A percentile compares a stretch with the other conserved stretches of the same genome.
Conservation (phyloP, 2,888 invertebrate genomes). For the Coremacera marginata region DNA sequence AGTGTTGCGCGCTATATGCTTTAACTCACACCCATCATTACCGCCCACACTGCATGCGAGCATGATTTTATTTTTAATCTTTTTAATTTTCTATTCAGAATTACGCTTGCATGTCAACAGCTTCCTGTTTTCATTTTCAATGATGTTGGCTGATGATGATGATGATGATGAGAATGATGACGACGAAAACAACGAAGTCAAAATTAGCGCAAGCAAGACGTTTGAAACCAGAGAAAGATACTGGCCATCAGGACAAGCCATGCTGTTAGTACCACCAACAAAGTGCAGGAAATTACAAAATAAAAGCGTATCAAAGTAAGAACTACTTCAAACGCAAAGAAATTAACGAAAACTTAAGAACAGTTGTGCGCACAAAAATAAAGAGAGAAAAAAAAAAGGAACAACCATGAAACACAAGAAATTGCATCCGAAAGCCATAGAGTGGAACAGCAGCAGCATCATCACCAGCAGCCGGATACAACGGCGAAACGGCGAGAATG, state of each 20-base stretch:
- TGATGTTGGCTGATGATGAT: slow-evolving; percentile 3
- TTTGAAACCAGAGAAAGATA: background rate
- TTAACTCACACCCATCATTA: background rate
- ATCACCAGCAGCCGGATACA: background rate
- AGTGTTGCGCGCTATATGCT: background rate
- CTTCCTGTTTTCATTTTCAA: slow-evolving; percentile 42
- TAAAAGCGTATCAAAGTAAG: slow-evolving; percentile 3
- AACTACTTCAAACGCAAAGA: slow-evolving; percentile 16
- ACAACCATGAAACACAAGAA: background rate
- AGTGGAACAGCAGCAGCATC: background rate
- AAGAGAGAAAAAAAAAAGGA: background rate
- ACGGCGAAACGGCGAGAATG: background rate
- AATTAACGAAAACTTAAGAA: slow-evolving; percentile 27
- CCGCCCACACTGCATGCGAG: background rate
- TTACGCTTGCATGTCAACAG: slow-evolving; percentile 50
- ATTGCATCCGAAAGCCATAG: background rate
- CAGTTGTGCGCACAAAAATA: background rate
- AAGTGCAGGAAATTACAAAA: slow-evolving; percentile 29
- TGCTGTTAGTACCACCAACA: slow-evolving; percentile 4
- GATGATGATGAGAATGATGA: background rate
- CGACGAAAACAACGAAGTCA: background rate
- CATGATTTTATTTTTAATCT: slow-evolving; percentile 29
- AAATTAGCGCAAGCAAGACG: background rate
- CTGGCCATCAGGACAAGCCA: background rate
- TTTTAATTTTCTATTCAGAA: slow-evolving; percentile 50